These are phyloP conservation scores for Callochromis pleurospilus DNA, from an alignment of 2,113 vertebrate species.

Conservation along the genomic window DNA sequence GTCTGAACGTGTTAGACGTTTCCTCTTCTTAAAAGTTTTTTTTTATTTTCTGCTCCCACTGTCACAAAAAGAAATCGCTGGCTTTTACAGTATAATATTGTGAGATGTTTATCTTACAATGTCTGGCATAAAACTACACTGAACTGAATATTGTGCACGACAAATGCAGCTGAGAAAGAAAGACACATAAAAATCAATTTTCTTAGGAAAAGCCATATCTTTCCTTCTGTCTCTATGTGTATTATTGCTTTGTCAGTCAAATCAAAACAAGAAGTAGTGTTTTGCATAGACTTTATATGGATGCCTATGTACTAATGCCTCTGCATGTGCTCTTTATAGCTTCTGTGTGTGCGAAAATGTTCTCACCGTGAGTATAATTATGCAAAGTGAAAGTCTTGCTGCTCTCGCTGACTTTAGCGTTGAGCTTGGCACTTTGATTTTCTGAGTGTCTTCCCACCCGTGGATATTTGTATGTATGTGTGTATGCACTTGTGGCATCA, in stretches of 20 bases:
- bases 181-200: not conserved
- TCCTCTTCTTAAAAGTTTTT: not conserved
- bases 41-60: not conserved
- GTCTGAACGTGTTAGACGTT: not conserved
- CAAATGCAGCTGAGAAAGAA: not conserved
- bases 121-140: not conserved
- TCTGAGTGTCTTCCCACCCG: slow-evolving; percentile 15
- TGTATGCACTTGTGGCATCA: slow-evolving; percentile 5
- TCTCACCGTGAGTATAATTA: slow-evolving; percentile 16
- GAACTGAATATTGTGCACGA: not conserved
- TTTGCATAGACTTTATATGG: not conserved
- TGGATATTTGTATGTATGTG: not conserved
- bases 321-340: not conserved
- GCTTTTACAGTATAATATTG: not conserved
- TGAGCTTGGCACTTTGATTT: slow-evolving; percentile 19
- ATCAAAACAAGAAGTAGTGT: not conserved
- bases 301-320: not conserved
- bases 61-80: not conserved
- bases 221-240: not conserved
- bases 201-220: not conserved
- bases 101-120: not conserved
- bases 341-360: not conserved
- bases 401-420: slow-evolving; percentile 7
- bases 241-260: not conserved
- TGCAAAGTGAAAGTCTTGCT: slow-evolving; percentile 34